phyloP scores from a whole-genome alignment of 2,113 vertebrate species.

The Connochaetes taurinus region DNA sequence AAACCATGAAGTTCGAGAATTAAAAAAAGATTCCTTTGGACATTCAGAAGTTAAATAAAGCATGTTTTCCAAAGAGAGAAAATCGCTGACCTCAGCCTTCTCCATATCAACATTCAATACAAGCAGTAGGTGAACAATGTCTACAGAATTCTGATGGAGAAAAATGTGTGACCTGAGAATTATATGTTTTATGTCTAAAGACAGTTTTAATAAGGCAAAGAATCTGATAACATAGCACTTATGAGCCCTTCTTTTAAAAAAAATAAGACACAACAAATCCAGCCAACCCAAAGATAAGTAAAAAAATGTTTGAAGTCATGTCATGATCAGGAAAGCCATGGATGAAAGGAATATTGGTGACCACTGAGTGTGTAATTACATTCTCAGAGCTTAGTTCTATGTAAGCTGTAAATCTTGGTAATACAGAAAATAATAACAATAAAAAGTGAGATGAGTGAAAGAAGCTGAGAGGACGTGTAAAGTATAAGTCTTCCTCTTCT shows the following conservation, averaged over 20 bases:
- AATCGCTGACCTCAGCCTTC: background rate
- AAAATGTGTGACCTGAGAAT: background rate
- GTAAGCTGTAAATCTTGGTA: background rate
- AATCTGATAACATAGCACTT: background rate
- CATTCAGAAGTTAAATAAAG: background rate
- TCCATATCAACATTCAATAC: background rate
- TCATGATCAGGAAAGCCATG: background rate
- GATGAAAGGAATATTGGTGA: background rate
- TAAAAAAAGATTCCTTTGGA: background rate
- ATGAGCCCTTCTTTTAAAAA: background rate
- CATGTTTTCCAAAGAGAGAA: background rate
- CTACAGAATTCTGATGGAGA: background rate
- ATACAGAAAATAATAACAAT: background rate
- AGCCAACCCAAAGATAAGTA: background rate
- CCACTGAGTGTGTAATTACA: background rate
- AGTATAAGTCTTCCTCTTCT: constrained; percentile 17
- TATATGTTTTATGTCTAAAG: background rate
- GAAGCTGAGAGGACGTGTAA: background rate
- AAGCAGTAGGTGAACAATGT: background rate
- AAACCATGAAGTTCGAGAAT: background rate
- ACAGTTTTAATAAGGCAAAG: background rate
- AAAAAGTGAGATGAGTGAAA: background rate
- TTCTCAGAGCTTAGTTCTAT: background rate
- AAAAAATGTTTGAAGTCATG: background rate
- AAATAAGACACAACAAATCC: background rate